Evolutionary conservation across 2,888 invertebrate species (phyloP).

Genomic region (Syrista parreyssii): DNA sequence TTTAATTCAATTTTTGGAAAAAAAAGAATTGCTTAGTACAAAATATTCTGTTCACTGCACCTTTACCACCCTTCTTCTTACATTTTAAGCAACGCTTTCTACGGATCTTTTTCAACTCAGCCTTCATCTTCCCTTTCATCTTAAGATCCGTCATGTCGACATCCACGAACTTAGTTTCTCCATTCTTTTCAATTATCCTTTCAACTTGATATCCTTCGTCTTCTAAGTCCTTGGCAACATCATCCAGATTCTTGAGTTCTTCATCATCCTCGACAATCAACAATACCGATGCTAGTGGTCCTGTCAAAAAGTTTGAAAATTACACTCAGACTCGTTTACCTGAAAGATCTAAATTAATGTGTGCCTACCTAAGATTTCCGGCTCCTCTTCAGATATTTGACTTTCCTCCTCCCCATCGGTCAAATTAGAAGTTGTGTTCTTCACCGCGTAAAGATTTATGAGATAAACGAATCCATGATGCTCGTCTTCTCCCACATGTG

Average conservation of each 20-base stretch:
- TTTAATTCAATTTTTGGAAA: not conserved
- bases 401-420: slow-evolving; percentile 50
- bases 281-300: slow-evolving; percentile 52
- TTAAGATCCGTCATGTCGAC: slow-evolving; percentile 13
- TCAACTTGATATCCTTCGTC: slow-evolving; percentile 52
- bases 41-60: slow-evolving; percentile 22
- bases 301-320: slow-evolving; percentile 32
- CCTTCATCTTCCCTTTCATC: slow-evolving; percentile 10
- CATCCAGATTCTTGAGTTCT: slow-evolving; percentile 51
- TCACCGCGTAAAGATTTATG: slow-evolving; percentile 56
- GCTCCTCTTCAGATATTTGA: slow-evolving; percentile 40
- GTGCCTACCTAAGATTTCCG: slow-evolving; percentile 46
- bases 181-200: slow-evolving; percentile 40
- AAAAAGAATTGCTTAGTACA: not conserved
- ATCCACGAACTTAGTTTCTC: slow-evolving; percentile 39
- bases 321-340: not conserved
- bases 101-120: slow-evolving; percentile 42
- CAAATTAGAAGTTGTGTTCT: slow-evolving; percentile 46
- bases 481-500: slow-evolving; percentile 37
- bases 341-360: not conserved
- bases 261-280: slow-evolving; percentile 53
- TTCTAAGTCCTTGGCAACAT: slow-evolving; percentile 54
- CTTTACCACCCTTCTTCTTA: slow-evolving; percentile 27
- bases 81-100: slow-evolving; percentile 52
- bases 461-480: slow-evolving; percentile 46